A percentile compares a stretch with the other conserved stretches of the same genome.
These are phyloP conservation scores for Cheiracanthium punctorium DNA, from an alignment of 2,888 invertebrate species.

Conservation along the genomic window DNA sequence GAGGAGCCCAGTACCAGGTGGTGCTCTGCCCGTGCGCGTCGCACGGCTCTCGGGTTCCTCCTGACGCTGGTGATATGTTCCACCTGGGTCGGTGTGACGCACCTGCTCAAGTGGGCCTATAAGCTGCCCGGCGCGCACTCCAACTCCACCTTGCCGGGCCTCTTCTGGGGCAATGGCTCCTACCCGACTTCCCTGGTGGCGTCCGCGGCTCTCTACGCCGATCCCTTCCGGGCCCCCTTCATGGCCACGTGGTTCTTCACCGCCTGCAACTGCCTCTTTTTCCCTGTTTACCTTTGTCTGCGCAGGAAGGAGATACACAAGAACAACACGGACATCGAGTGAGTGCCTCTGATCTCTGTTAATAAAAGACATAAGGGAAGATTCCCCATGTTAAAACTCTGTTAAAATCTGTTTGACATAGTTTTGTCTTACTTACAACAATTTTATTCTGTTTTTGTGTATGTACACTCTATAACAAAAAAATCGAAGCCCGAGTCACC, in stretches of 20 bases:
- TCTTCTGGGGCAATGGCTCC: background rate
- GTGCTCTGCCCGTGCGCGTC: slow-evolving; percentile 62
- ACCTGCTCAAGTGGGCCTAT: slow-evolving; percentile 91
- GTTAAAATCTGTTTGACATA: no score
- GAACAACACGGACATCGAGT: background rate
- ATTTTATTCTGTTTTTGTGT: no score
- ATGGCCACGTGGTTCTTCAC: slow-evolving; percentile 97
- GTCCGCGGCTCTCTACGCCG: background rate
- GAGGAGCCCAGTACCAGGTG: slow-evolving; percentile 26
- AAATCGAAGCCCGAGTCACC: no score
- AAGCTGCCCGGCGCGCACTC: background rate
- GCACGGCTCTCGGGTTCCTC: slow-evolving; percentile 89
- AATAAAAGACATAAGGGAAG: no score
- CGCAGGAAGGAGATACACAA: background rate
- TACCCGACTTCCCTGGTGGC: background rate
- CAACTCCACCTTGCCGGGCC: slow-evolving; percentile 29
- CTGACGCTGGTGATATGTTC: slow-evolving; percentile 89
- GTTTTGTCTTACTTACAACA: no score
- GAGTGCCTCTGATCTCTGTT: background rate
- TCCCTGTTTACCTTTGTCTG: slow-evolving; percentile 56
- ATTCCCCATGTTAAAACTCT: no score
- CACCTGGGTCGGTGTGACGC: slow-evolving; percentile 93
- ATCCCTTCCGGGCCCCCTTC: slow-evolving; percentile 85
- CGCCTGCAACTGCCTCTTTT: slow-evolving; percentile 90
- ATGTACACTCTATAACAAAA: no score